Base-by-base conservation (phyloP, 2,888 invertebrate genomes). In the Hirtodrosophila histrioides region DNA sequence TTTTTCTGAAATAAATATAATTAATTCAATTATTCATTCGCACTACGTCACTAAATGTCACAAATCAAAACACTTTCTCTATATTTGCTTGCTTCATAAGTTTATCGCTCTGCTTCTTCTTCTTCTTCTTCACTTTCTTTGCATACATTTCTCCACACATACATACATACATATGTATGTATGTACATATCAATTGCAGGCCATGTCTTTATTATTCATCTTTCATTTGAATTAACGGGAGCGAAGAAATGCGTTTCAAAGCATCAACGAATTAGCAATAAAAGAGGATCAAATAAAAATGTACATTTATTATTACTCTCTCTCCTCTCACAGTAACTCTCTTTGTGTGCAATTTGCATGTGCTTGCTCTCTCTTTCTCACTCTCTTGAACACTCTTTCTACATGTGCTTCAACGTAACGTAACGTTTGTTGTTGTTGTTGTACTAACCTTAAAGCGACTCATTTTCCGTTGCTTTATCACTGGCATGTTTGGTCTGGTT, bases 381-480 rank as follows among this genome's bases (percentile, higher is more conserved):
- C n/a, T 31, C 4, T 33, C 3, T 17, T 9, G 37, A 2, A 4
- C 40, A 11, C n/a, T 33, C 23, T 37, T 10, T 29, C 3, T 0
- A 11, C 41, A 41, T 48, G 7, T 27, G 12, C 17, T 50, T n/a
- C 46, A 48, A n/a, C n/a, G n/a, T 48, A 39, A 31, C 27, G 27
- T 56, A 23, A 11, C 4, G 7, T 37, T 57, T 48, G 7, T 37
- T 57, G 45, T 57, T 48, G 24, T 3, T 33, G 45, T 50, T 48
- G 35, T 61, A 89, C 88, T 77, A 86, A 90, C 89, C 89, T 89
- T 89, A 73, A 88, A 89, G 54, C 89, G 89, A 70, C 89, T 86
- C 86, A 90, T 88, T 89, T 89, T 89, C 50, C 90, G 88, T 71
- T 89, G 90, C 61, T 90, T 89, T 69, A 89, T 83, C 67, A 90